phyloP scores from a whole-genome alignment of 2,797 vertebrate species.

The Enteromius thamalakanensis region DNA sequence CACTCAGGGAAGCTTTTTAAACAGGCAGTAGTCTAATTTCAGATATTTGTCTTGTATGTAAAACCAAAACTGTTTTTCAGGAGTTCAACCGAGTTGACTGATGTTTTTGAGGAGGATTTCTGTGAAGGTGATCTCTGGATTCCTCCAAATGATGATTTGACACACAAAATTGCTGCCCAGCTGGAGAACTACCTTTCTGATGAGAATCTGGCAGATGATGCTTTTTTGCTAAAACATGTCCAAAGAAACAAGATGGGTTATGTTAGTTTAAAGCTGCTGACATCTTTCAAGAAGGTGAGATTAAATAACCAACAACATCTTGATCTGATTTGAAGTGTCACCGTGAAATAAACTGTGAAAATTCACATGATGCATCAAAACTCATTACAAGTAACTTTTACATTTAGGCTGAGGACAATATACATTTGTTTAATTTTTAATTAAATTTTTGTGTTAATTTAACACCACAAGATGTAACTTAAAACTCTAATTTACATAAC shows the following conservation, averaged over 20 bases:
- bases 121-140: constrained; percentile 58
- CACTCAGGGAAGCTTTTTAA: not conserved
- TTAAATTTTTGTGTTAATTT: not conserved
- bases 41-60: not conserved
- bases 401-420: not conserved
- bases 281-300: constrained; percentile 84
- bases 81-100: constrained; percentile 56
- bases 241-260: constrained; percentile 81
- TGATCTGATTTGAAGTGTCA: not conserved
- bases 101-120: constrained; percentile 61
- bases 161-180: constrained; percentile 71
- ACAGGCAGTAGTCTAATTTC: not conserved
- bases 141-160: constrained; percentile 63
- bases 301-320: constrained; percentile 55
- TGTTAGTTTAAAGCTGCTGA: constrained; percentile 80
- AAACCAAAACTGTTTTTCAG: constrained; percentile 55
- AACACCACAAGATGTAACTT: not conserved
- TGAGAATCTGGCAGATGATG: constrained; percentile 75
- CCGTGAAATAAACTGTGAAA: not conserved
- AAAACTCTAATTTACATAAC: not conserved
- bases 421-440: no score
- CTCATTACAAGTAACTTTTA: not conserved
- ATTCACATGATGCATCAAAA: not conserved
- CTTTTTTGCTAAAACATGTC: constrained; percentile 80
- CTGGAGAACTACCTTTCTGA: constrained; percentile 79